A percentile compares a stretch with the other conserved stretches of the same genome.
Conservation (phyloP, 1,140 invertebrate species). For the Agraylea sexmaculata region DNA sequence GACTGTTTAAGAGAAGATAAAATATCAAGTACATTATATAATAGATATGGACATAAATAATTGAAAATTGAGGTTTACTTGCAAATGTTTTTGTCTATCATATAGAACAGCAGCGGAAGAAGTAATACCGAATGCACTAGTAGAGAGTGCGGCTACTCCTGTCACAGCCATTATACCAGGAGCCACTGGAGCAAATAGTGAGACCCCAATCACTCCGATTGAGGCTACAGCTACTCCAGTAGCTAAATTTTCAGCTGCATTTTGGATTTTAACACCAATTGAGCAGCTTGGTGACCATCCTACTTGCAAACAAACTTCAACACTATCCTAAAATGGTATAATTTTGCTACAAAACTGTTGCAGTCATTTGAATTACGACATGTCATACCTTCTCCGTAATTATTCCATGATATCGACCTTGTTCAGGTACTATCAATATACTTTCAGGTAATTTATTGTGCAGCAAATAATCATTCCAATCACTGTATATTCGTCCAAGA, state of each 20-base stretch:
- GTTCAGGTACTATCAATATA: slow-evolving; percentile 11
- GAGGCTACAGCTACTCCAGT: slow-evolving; percentile 9
- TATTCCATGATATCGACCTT: slow-evolving; percentile 11
- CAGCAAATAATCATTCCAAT: slow-evolving; percentile 11
- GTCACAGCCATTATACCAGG: slow-evolving; percentile 8
- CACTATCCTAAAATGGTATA: slow-evolving; percentile 4
- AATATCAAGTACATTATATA: neutral
- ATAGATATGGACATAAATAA: neutral
- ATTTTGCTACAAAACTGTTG: neutral
- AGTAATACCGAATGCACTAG: slow-evolving; percentile 6
- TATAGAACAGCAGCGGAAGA: slow-evolving; percentile 6
- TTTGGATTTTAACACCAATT: neutral
- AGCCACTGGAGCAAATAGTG: slow-evolving; percentile 13
- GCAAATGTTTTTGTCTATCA: slow-evolving; percentile 21
- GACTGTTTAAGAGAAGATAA: too few relatives aligned
- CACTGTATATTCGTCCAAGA: slow-evolving; percentile 12
- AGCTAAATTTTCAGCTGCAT: slow-evolving; percentile 5
- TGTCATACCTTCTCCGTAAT: too few relatives aligned
- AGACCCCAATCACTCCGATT: slow-evolving; percentile 10
- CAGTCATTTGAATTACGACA: slow-evolving; percentile 6
- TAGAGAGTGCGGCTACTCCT: slow-evolving; percentile 3
- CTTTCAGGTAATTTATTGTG: slow-evolving; percentile 16
- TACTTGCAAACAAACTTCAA: slow-evolving; percentile 1
- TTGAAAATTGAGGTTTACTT: slow-evolving; percentile 24
- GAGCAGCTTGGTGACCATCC: slow-evolving; percentile 10